Base-by-base conservation (phyloP, 2,113 vertebrate species). In the Alaudala cheleensis region DNA sequence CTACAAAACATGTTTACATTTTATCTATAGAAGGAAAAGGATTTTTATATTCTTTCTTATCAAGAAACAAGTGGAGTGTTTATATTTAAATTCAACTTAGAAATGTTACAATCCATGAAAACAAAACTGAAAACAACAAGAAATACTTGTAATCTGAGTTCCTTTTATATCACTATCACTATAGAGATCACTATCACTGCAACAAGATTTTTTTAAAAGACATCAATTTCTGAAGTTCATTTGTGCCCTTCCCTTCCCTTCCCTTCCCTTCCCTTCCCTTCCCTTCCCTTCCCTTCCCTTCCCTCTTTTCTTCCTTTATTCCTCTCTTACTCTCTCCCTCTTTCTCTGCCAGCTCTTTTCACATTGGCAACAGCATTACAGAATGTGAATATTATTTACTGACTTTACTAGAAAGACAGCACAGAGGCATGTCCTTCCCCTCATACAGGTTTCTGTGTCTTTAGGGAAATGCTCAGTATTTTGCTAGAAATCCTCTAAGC, bases 171-270 rank as follows among this genome's bases (percentile, higher is more conserved):
- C 33, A 29, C 5, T n/a, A 21, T 45, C 31, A 12, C 28, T 18
- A 47, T 34, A 11, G 6, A 6, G 10, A 24, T 60, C 44, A 61
- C 19, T 50, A 47, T 34, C 23, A 53, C 28, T 84, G 42, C 14
- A 82, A 11, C 12, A 78, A 62, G 73, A 40, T 29, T 29, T 80
- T 76, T 49, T 81, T 8, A 18, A n/a, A 80, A 83, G 89, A 14
- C 0, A 0, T 28, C 11, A 62, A 1, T 25, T 73, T 33, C 19
- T 13, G 19, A 65, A 31, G 3, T 39, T 65, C 2, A 40, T 57
- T 65, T 72, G 19, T 11, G 2, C 2, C 17, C 53, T 20, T 54
- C 19, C 53, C 53, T 13, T 56, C 12, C 31, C 53, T 21, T 33
- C 19, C 31, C 53, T 33, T 33, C 17, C 28, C 28, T 31, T 53